Evolutionary conservation across 2,797 vertebrate species (phyloP), one percentile per base, ranked within the genome.

Genomic region (Schizothorax lantsangensis): DNA sequence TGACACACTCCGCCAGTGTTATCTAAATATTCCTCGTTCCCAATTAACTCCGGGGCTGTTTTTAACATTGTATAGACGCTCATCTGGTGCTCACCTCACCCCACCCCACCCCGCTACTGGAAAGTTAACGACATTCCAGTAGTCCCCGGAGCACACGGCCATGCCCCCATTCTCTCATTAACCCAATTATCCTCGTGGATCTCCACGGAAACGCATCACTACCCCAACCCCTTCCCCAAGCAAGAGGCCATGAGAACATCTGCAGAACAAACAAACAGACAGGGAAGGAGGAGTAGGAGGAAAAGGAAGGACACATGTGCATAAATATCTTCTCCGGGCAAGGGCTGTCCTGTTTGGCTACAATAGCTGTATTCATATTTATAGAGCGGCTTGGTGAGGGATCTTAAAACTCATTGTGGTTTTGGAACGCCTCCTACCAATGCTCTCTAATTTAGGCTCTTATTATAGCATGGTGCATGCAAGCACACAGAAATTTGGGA

Each of bases 401-500:
- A 91, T 94, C 93, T 93, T 92, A 93, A 92, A 92, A 94, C 92
- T 93, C 93, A 92, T 93, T 94, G 93, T 93, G 94, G 95, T 90
- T 94, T 92, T 91, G 91, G 90, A 93, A 92, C 86, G 88, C 57
- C 87, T 90, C 88, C 88, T 81, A 49, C 92, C 89, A 90, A 93
- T 87, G 91, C 93, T 93, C 94, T 95, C 92, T 95, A 94, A 95
- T 95, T 95, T 94, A 90, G 91, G 92, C 79, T 90, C 93, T 91
- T 89, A 91, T 92, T 92, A 92, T 93, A 93, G 92, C 86, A 83
- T 84, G 79, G 82, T 11, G 6, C 73, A 72, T 26, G 74, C 83
- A 79, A 79, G 81, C 81, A 83, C 83, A 66, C 66, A 79, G 30
- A 71, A 85, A 88, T 90, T 75, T 87, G 88, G 88, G 59, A 88